Percentiles rank a stretch among this genome's conserved stretches.
Evolutionary conservation across 2,113 vertebrate species (phyloP).

Genomic region (Myiozetetes cayanensis): DNA sequence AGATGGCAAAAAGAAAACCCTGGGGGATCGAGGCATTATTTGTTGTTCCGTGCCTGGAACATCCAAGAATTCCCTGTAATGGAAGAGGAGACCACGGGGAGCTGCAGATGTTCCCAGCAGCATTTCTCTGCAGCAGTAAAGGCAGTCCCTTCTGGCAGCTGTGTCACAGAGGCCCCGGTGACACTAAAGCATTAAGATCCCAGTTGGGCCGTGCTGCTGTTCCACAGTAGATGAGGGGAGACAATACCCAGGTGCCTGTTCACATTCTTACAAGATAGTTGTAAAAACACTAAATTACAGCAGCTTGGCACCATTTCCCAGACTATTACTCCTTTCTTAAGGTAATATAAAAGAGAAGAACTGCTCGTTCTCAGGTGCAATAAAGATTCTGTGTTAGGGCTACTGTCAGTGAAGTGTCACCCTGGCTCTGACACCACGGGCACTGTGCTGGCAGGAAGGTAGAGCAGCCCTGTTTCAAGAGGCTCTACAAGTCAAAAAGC

Average conservation of each 20-base stretch:
- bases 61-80: neutral
- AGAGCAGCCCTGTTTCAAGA: neutral
- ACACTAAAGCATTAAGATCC: neutral
- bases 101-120: neutral
- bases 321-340: neutral
- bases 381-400: neutral
- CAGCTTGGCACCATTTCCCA: neutral
- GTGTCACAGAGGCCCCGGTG: neutral
- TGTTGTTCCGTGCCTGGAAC: neutral
- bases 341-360: neutral
- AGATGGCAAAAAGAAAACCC: neutral
- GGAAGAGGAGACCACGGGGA: neutral
- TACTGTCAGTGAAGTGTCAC: neutral
- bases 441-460: neutral
- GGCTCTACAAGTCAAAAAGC: neutral
- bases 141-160: neutral
- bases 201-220: neutral
- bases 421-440: neutral
- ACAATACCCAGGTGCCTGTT: neutral
- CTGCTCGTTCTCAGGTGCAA: neutral
- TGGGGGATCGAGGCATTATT: neutral
- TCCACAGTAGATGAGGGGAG: neutral
- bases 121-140: neutral
- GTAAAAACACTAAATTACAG: neutral
- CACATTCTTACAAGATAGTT: neutral